Conservation (phyloP, 2,888 invertebrate genomes). For the Papilio demoleus region DNA sequence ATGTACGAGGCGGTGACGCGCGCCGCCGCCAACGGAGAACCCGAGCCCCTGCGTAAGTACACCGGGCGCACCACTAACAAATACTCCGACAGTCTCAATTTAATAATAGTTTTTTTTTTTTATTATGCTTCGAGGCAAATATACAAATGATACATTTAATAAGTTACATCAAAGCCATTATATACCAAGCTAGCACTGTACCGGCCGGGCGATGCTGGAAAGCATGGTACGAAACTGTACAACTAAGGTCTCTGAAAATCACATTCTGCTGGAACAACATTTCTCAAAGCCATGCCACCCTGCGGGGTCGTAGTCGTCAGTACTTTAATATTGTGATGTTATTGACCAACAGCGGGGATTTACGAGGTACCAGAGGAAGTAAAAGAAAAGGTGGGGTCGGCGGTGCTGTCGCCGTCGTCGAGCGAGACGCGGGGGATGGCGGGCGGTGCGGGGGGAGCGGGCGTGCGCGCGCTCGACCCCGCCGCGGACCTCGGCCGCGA, state of each 20-base stretch:
- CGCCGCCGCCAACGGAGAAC: conserved; percentile 54
- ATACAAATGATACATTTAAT: too few species aligned
- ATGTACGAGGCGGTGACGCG: too few species aligned
- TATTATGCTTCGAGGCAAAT: not conserved
- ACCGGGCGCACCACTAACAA: not conserved
- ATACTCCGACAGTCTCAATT: not conserved
- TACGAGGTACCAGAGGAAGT: conserved; percentile 92
- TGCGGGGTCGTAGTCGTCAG: not conserved
- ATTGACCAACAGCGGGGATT: conserved; percentile 82
- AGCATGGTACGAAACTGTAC: too few species aligned
- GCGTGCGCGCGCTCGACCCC: conserved; percentile 91
- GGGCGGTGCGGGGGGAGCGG: conserved; percentile 51
- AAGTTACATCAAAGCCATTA: too few species aligned
- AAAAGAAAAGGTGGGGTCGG: conserved; percentile 87
- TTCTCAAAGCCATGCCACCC: not conserved
- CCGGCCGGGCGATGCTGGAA: too few species aligned
- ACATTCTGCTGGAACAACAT: not conserved
- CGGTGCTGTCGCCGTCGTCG: conserved; percentile 91
- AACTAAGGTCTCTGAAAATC: not conserved
- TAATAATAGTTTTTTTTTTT: too few species aligned
- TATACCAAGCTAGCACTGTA: too few species aligned
- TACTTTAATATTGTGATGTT: not conserved
- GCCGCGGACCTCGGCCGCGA: conserved; percentile 95
- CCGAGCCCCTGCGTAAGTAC: conserved; percentile 67
- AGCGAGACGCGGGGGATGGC: conserved; percentile 89